Conservation (phyloP, 2,797 vertebrate genomes). For the Etheostoma nigrum region DNA sequence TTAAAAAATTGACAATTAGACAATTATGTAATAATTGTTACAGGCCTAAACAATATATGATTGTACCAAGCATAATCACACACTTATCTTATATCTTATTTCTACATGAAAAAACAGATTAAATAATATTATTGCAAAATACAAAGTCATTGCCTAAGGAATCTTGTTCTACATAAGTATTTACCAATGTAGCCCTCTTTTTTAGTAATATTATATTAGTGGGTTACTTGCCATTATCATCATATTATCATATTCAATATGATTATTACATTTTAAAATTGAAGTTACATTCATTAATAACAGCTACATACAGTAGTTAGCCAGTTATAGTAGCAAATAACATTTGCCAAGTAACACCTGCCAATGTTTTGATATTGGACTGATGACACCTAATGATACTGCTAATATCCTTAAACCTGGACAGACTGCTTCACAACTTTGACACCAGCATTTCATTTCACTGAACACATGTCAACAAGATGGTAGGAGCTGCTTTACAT, state of each 20-base stretch:
- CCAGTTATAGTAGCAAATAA: neutral
- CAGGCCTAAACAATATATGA: neutral
- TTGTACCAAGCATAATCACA: neutral
- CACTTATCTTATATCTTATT: neutral
- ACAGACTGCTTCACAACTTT: neutral
- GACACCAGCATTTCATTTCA: neutral
- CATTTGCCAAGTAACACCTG: neutral
- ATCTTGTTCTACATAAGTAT: neutral
- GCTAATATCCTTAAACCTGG: neutral
- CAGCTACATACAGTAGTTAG: no score
- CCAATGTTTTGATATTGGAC: neutral
- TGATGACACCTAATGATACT: neutral
- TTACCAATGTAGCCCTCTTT: neutral
- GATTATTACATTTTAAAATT: no score
- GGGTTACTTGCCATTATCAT: neutral
- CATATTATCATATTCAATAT: no score
- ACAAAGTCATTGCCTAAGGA: neutral
- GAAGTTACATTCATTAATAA: no score
- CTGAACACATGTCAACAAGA: neutral
- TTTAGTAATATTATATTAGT: neutral
- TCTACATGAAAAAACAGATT: neutral
- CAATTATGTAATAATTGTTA: no score
- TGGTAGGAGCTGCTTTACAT: neutral
- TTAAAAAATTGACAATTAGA: no score
- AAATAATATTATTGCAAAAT: neutral